Evolutionary conservation across 2,797 vertebrate species (phyloP), one percentile per base, ranked within the genome.

Genomic region (Sebastes umbrosus): DNA sequence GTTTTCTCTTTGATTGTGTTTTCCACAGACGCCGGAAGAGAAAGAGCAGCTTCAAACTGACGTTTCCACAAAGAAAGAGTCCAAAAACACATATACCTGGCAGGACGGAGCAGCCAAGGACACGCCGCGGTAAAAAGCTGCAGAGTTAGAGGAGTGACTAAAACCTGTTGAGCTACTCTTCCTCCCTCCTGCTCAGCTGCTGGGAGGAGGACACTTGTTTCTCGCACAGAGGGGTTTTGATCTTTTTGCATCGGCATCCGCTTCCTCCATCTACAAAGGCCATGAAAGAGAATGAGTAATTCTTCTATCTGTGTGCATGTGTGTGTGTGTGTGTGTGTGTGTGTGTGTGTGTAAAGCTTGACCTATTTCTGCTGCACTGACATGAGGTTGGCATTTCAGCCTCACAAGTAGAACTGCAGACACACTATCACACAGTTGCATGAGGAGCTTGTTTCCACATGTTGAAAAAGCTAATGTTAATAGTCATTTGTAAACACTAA

Each of bases 201-300:
- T 93, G 96, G 85, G 96, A 88, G 67, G 94, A 91, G 90, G 95
- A 97, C 88, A 97, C 95, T 87, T 96, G 96, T 89, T 96, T 96
- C 92, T 96, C 60, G n/a, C 93, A 67, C 95, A 93, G 62, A 96
- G 92, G 68, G 90, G 93, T 95, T 92, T 93, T 93, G 96, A 97
- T 95, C 94, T 96, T 88, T 93, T 96, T 83, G 96, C 95, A 93
- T 97, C 95, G 88, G 94, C 95, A 95, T 97, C 96, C 81, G 96
- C 95, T 90, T 96, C 96, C 93, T 96, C 95, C 95, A 96, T 96
- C 97, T 98, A 94, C 91, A 94, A 92, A 94, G 92, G 91, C 96
- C 93, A 93, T 95, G 91, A 94, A 95, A 96, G 88, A 77, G 94
- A 96, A 94, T 95, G 86, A 86, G 94, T 95, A 92, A 95, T 94